Conservation (phyloP, 2,797 vertebrate genomes). For the Xiphophorus birchmanni region DNA sequence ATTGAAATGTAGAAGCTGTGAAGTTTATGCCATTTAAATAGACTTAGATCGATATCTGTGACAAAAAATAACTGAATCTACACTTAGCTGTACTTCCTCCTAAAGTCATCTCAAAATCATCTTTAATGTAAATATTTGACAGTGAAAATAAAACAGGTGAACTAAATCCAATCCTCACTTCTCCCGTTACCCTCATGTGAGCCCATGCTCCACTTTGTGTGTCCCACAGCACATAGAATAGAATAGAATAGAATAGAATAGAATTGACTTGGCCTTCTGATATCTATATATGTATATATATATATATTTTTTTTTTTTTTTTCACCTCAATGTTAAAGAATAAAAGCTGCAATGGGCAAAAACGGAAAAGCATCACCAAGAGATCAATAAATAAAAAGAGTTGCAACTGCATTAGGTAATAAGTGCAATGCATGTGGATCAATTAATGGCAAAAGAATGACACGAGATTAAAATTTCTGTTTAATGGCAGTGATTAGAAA, state of each 20-base stretch:
- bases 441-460: slow-evolving; percentile 43
- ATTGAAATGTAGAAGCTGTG: not conserved
- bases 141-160: slow-evolving; percentile 70
- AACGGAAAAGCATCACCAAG: slow-evolving; percentile 63
- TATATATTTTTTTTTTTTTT: slow-evolving; percentile 68
- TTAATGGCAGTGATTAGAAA: slow-evolving; percentile 27
- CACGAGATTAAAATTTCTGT: slow-evolving; percentile 37
- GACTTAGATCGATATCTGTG: not conserved
- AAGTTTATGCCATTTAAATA: not conserved
- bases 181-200: slow-evolving; percentile 70
- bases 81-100: slow-evolving; percentile 71
- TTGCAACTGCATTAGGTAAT: slow-evolving; percentile 38
- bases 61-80: not conserved
- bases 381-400: slow-evolving; percentile 15
- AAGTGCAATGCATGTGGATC: slow-evolving; percentile 28
- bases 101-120: slow-evolving; percentile 85
- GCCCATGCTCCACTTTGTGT: slow-evolving; percentile 54
- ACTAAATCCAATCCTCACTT: slow-evolving; percentile 86
- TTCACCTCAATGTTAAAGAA: slow-evolving; percentile 72
- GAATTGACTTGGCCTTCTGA: slow-evolving; percentile 65
- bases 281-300: slow-evolving; percentile 46
- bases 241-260: too few species aligned
- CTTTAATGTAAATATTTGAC: slow-evolving; percentile 82
- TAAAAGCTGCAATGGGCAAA: slow-evolving; percentile 79
- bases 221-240: slow-evolving; percentile 70